phyloP scores from a whole-genome alignment of 1,140 invertebrate genomes.

The Cotesia glomerata region DNA sequence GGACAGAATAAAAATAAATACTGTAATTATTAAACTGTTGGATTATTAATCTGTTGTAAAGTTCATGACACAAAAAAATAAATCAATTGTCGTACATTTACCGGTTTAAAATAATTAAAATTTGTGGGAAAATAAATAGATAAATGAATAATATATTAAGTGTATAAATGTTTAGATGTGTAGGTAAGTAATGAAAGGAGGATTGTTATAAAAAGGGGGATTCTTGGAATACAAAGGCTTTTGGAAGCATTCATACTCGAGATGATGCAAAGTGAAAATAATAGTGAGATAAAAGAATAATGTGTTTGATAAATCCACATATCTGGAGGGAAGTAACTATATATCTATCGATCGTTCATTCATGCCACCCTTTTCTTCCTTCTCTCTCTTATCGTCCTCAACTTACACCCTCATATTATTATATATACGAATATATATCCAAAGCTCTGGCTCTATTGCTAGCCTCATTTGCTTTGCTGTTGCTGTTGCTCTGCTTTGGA shows the following conservation, averaged over 20 bases:
- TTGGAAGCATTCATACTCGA: background rate
- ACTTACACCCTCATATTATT: slow-evolving; percentile 17
- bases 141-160: background rate
- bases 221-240: too few relatives aligned
- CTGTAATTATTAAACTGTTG: background rate
- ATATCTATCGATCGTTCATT: slow-evolving; percentile 61
- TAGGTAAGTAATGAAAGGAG: background rate
- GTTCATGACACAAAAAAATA: background rate
- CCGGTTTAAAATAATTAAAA: background rate
- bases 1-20: background rate
- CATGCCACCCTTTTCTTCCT: slow-evolving; percentile 46
- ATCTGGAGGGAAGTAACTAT: slow-evolving; percentile 45
- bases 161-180: background rate
- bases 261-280: background rate
- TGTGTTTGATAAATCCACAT: slow-evolving; percentile 17
- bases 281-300: background rate
- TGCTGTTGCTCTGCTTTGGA: slow-evolving; percentile 30
- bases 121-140: too few relatives aligned
- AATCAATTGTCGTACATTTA: background rate
- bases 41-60: background rate
- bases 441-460: slow-evolving; percentile 21
- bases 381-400: slow-evolving; percentile 30
- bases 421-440: background rate
- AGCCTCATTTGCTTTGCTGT: slow-evolving; percentile 31
- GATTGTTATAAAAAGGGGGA: too few relatives aligned